phyloP scores from a whole-genome alignment of 2,888 invertebrate species.

The Malthinus seriepunctatus region DNA sequence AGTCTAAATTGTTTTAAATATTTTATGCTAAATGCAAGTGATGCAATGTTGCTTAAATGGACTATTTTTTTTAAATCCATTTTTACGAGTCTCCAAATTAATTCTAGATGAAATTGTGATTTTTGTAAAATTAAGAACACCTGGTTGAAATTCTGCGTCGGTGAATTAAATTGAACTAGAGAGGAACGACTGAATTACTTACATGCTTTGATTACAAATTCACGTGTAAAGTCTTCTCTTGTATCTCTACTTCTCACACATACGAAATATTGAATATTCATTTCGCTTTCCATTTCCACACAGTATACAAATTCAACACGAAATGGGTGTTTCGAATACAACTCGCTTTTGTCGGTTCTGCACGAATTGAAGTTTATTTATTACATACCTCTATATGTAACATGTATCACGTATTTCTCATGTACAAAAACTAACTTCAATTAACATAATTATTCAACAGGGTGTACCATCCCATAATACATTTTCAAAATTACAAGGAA shows the following conservation, averaged over 20 bases:
- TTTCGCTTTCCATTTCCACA: conserved; percentile 28
- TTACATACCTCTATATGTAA: neutral
- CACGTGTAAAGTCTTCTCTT: conserved; percentile 24
- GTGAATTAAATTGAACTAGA: conserved; percentile 26
- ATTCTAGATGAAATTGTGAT: no score
- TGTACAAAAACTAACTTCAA: no score
- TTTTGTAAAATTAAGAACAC: neutral
- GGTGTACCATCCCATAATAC: no score
- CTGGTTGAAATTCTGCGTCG: conserved; percentile 16
- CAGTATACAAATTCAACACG: conserved; percentile 24
- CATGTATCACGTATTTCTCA: no score
- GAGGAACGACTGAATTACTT: conserved; percentile 24
- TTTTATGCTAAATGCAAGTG: no score
- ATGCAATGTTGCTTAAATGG: no score
- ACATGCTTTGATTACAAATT: conserved; percentile 28
- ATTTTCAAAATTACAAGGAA: no score
- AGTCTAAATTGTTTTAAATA: no score
- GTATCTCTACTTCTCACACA: conserved; percentile 28
- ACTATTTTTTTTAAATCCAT: no score
- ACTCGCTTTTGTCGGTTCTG: conserved; percentile 11
- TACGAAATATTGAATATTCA: conserved; percentile 32
- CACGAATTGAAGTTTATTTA: conserved; percentile 21
- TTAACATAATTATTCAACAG: no score
- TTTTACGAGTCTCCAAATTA: no score
- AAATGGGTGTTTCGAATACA: conserved; percentile 22